phyloP scores from a whole-genome alignment of 2,113 vertebrate genomes.

The Takifugu bimaculatus region DNA sequence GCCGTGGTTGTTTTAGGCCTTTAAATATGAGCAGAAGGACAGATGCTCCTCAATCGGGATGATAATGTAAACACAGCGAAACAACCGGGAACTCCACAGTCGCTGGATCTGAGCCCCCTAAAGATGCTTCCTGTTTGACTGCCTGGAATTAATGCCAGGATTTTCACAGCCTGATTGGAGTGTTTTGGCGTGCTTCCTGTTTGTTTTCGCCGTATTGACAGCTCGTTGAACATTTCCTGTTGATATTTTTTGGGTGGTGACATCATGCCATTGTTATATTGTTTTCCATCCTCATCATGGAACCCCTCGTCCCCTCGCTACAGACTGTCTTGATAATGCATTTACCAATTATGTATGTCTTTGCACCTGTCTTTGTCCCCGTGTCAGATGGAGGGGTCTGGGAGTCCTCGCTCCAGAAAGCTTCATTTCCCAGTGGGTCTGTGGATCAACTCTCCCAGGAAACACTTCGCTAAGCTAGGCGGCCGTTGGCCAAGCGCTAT shows the following conservation, averaged over 20 bases:
- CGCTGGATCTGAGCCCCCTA: conserved; percentile 54
- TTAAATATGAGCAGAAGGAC: neutral
- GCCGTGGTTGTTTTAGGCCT: neutral
- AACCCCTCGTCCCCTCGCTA: conserved; percentile 1
- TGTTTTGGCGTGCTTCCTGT: conserved; percentile 13
- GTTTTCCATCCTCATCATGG: conserved; percentile 34
- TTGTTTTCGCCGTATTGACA: conserved; percentile 54
- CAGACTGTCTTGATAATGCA: neutral
- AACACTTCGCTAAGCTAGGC: conserved; percentile 88
- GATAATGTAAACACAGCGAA: conserved; percentile 8
- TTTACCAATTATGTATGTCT: neutral
- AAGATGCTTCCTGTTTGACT: conserved; percentile 67
- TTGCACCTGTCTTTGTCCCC: conserved; percentile 1
- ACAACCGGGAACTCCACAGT: conserved; percentile 36
- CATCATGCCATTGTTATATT: conserved; percentile 65
- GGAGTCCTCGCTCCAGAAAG: conserved; percentile 86
- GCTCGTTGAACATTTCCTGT: conserved; percentile 58
- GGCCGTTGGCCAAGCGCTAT: conserved; percentile 87
- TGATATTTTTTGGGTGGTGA: conserved; percentile 53
- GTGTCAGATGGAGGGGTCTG: conserved; percentile 84
- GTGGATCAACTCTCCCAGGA: conserved; percentile 92
- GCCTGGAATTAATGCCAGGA: conserved; percentile 31
- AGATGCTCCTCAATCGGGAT: neutral
- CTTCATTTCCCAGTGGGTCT: conserved; percentile 90
- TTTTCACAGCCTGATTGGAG: conserved; percentile 29